A percentile compares a stretch with the other conserved stretches of the same genome.
These are phyloP conservation scores for Trichomycterus rosablanca DNA, from an alignment of 2,113 vertebrate species.

Conservation along the genomic window DNA sequence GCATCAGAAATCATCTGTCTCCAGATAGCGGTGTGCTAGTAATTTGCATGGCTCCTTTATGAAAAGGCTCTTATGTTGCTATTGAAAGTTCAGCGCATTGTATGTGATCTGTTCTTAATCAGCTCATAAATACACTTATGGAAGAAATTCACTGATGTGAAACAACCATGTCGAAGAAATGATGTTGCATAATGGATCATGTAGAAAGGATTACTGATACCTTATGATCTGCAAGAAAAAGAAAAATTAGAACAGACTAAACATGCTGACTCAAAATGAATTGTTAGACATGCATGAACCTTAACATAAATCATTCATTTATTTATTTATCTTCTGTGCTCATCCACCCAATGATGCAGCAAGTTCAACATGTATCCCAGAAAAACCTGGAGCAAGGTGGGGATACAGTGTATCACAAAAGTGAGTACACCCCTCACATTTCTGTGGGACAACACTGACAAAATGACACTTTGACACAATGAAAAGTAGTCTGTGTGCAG, in stretches of 20 bases:
- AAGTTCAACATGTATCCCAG: too few species aligned
- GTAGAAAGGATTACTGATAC: constrained; percentile 5
- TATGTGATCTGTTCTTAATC: constrained; percentile 34
- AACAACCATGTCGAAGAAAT: constrained; percentile 11
- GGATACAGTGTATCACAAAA: too few species aligned
- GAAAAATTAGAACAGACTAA: background rate
- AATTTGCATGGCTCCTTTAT: constrained; percentile 37
- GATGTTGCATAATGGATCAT: constrained; percentile 10
- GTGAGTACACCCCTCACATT: too few species aligned
- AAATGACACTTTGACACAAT: too few species aligned
- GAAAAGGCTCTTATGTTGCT: constrained; percentile 40
- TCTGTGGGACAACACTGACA: too few species aligned
- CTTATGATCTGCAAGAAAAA: constrained; percentile 2
- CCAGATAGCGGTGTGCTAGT: constrained; percentile 33
- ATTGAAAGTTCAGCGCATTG: constrained; percentile 29
- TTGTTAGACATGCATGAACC: too few species aligned
- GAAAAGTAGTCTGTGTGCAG: too few species aligned
- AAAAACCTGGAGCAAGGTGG: too few species aligned
- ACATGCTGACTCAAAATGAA: too few species aligned
- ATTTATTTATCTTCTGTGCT: too few species aligned
- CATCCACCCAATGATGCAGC: too few species aligned
- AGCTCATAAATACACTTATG: constrained; percentile 19
- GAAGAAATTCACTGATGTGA: constrained; percentile 19
- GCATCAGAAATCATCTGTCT: constrained; percentile 34
- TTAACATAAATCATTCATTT: too few species aligned